A percentile compares a stretch with the other conserved stretches of the same genome.
These are phyloP conservation scores for Lysandra bellargus DNA, from an alignment of 2,888 invertebrate genomes.

Conservation along the genomic window DNA sequence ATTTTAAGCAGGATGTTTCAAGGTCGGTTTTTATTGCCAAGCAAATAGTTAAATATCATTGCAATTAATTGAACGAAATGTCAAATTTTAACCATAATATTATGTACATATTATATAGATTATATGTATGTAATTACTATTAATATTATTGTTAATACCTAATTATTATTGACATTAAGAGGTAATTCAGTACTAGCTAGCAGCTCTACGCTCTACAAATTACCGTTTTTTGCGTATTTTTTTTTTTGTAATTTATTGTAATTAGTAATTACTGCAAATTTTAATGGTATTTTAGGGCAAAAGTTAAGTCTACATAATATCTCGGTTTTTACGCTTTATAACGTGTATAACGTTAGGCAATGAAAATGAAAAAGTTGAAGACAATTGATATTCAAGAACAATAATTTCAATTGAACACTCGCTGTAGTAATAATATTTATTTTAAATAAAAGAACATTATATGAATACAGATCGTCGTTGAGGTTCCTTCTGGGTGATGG, in stretches of 20 bases:
- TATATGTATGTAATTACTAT: no score
- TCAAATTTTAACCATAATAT: neutral
- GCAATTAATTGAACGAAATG: neutral
- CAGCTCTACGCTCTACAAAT: neutral
- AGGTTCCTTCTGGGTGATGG: no score
- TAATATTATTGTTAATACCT: no score
- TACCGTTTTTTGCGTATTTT: neutral
- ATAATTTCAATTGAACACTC: conserved; percentile 3
- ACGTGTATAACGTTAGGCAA: no score
- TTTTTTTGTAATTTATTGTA: no score
- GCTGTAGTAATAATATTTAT: neutral
- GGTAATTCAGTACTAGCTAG: neutral
- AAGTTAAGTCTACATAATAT: no score
- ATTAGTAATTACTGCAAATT: no score
- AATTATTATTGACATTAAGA: neutral
- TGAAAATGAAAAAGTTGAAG: neutral
- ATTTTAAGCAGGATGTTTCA: neutral
- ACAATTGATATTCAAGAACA: conserved; percentile 16
- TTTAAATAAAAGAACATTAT: neutral
- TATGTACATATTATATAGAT: no score
- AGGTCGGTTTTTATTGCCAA: conserved; percentile 1
- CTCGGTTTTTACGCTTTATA: no score
- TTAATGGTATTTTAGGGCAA: no score
- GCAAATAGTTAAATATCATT: neutral
- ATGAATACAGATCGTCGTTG: neutral